Evolutionary conservation across 2,113 vertebrate genomes (phyloP), one percentile per base, ranked within the genome.

Genomic region (Bettongia penicillata): DNA sequence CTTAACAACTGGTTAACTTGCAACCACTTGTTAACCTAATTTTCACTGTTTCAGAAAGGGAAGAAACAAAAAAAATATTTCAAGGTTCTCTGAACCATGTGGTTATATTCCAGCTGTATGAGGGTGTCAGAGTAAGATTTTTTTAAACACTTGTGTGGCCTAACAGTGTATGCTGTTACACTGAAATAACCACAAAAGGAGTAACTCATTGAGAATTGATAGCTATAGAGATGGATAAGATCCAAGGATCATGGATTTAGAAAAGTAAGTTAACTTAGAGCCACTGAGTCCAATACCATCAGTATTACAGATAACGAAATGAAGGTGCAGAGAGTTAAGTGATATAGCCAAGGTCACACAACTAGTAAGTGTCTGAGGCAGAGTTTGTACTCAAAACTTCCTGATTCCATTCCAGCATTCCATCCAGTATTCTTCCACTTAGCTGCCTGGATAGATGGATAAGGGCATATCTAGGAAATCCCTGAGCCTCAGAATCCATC

Each of bases 141-240:
- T 57, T 26, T 25, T 25, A 53, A 25, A 55, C 11, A 77, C 31
- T 31, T 95, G 8, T 53, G 50, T 50, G 24, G 26, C 50, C 28
- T 25, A 2, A 57, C 89, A 93, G 19, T 91, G 53, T 49, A 68
- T 68, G 9, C 16, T 53, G 2, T 57, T 92, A 57, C 51, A 24
- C 8, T 94, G 77, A 14, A 84, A 93, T 89, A 91, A 68, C 91
- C 94, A 12, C 25, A 91, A 92, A 93, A 92, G 89, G 89, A 53
- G n/a, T 16, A 57, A 31, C 37, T 47, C 12, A 95, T 12, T 47
- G 47, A 93, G 57, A 48, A 89, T 26, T 68, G 31, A 68, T 37
- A 1, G 10, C 25, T 57, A 8, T 57, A 57, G 14, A 37, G 57
- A 68, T 31, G 57, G 31, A 68, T 68, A 37, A 31, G 57, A 16